Conservation (phyloP, 2,113 vertebrate species). For the Strigops habroptila region DNA sequence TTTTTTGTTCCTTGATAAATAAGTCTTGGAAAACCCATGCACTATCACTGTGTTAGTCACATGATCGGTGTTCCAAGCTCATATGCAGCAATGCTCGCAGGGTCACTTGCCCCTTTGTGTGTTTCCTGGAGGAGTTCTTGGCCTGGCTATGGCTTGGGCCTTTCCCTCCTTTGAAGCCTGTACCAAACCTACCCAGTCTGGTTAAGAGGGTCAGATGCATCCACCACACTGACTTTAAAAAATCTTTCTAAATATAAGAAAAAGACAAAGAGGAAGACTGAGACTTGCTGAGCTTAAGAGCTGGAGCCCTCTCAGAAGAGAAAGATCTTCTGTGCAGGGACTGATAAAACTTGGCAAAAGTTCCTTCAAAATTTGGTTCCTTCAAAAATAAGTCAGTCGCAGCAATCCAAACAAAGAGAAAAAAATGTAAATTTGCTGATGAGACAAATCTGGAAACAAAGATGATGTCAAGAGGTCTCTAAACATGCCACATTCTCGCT, state of each 20-base stretch:
- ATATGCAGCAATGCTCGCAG: neutral
- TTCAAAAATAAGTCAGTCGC: neutral
- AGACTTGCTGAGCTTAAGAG: neutral
- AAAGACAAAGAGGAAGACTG: neutral
- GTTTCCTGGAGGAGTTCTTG: neutral
- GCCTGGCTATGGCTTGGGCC: too few species aligned
- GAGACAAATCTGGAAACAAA: neutral
- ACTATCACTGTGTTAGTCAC: neutral
- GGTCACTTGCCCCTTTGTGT: neutral
- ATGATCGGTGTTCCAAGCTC: neutral
- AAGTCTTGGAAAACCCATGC: neutral
- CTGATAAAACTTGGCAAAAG: neutral
- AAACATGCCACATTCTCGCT: neutral
- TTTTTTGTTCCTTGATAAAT: neutral
- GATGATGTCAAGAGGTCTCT: neutral
- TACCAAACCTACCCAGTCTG: neutral
- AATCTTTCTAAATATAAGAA: neutral
- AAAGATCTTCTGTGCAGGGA: neutral
- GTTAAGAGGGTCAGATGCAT: neutral
- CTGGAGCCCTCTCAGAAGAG: neutral
- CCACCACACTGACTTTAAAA: neutral
- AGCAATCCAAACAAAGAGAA: neutral
- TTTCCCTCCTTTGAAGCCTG: neutral
- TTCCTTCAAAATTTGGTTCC: neutral
- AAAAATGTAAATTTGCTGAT: neutral